Base-by-base conservation (phyloP, 2,888 invertebrate species). In the Lycophotia porphyrea region DNA sequence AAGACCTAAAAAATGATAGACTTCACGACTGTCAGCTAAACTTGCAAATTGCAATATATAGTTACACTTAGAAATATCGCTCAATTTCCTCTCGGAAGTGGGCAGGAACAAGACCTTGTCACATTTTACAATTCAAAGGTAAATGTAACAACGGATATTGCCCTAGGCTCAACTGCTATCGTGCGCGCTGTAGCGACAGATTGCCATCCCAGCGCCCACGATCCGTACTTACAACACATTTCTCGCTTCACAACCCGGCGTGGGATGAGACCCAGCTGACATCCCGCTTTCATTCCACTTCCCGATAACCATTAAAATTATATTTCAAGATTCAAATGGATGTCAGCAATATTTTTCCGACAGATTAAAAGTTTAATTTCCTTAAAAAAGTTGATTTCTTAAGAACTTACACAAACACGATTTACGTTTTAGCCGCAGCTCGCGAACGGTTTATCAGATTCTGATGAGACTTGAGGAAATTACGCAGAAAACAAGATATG, bases 241-340 rank as follows among this genome's bases (percentile, higher is more conserved):
- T 78, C 78, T 73, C 83, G 86, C 82, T 75, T 70, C 78, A 87
- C 64, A 78, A 74, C 78, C 31, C 73, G 44, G 80, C 87, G 86
- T 86, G 86, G 86, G 86, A 86, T 70, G 75, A 87, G 42, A 64
- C 63, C 69, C 84, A 85, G 82, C 85, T 84, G 86, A 78, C 83
- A 85, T 47, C 24, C 18, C 64, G 71, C 61, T 85, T 74, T 74
- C 78, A 82, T 77, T 72, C 60, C 82, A 74, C 55, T 85, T 85
- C 70, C 49, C 71, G 70, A 73, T 82, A 39, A 75, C 60, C 34
- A 66, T 84, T 73, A 71, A 80, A 73, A 73, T 73, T 64, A 42
- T 64, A 81, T 76, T 63, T 76, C 34, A 47, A 55, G 11, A 67
- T 81, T 27, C n/a, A 74, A 69, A 65, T 64, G 24, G 36, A 72